These are phyloP conservation scores for Tapirus indicus DNA, from an alignment of 2,797 vertebrate genomes.

Conservation along the genomic window DNA sequence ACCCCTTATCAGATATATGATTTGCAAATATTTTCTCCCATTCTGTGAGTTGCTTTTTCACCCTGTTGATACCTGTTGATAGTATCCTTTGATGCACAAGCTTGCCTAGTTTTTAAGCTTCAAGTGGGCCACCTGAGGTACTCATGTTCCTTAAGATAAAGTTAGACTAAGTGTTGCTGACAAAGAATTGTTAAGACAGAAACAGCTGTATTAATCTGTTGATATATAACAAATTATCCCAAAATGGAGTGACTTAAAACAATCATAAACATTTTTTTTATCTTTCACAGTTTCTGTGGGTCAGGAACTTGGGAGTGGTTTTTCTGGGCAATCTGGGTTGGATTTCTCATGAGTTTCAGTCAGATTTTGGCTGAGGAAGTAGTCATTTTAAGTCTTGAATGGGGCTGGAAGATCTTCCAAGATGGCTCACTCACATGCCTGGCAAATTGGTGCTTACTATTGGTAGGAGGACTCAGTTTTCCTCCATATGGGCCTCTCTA, in stretches of 20 bases:
- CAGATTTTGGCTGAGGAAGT: not conserved
- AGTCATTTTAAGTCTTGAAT: not conserved
- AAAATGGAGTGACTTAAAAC: not conserved
- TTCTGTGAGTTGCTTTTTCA: not conserved
- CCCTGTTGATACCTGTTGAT: not conserved
- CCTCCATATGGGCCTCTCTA: fast-evolving
- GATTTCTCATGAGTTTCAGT: not conserved
- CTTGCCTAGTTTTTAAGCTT: not conserved
- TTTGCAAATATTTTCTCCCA: not conserved
- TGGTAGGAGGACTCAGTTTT: not conserved
- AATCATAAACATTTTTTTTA: not conserved
- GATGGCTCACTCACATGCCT: not conserved
- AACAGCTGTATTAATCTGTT: not conserved
- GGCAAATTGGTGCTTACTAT: not conserved
- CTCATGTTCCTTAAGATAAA: not conserved
- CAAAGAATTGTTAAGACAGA: not conserved
- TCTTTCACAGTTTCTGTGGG: not conserved
- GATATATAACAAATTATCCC: not conserved
- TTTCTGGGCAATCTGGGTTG: not conserved
- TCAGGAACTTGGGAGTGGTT: not conserved
- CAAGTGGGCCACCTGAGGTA: not conserved
- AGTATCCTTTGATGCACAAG: not conserved
- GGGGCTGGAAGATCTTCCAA: not conserved
- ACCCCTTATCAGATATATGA: not conserved
- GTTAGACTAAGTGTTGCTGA: not conserved